Evolutionary conservation across 2,113 vertebrate genomes (phyloP).

Genomic region (Oreochromis aureus): DNA sequence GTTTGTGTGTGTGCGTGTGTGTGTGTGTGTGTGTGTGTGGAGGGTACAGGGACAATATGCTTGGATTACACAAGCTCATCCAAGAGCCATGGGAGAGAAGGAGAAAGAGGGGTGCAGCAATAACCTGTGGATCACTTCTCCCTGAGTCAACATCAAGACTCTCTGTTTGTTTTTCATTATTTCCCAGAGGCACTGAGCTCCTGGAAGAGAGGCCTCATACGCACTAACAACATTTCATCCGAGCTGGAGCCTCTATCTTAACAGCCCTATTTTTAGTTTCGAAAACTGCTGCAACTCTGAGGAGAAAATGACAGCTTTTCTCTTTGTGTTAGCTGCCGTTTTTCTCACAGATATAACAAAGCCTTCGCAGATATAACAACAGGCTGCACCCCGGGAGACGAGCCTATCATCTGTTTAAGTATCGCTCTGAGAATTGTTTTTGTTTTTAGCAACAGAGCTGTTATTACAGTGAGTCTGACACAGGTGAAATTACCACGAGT

Average conservation of each 20-base stretch:
- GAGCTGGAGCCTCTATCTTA: neutral
- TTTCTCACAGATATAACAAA: slow-evolving; percentile 3
- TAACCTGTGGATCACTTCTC: slow-evolving; percentile 58
- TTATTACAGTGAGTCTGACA: slow-evolving; percentile 40
- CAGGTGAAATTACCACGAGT: neutral
- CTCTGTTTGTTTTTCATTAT: slow-evolving; percentile 64
- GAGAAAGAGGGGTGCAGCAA: slow-evolving; percentile 44
- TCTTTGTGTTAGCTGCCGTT: neutral
- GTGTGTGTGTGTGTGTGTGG: neutral
- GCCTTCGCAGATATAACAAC: slow-evolving; percentile 20
- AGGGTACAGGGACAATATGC: neutral
- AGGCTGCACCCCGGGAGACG: slow-evolving; percentile 6
- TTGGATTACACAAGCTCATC: slow-evolving; percentile 51
- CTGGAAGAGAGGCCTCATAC: slow-evolving; percentile 15
- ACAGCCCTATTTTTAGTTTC: neutral
- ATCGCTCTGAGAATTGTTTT: slow-evolving; percentile 34
- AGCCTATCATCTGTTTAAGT: slow-evolving; percentile 56
- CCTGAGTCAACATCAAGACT: slow-evolving; percentile 58
- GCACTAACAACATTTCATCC: slow-evolving; percentile 1
- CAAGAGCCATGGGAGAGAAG: slow-evolving; percentile 48
- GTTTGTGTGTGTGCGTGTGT: neutral
- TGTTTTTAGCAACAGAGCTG: slow-evolving; percentile 32
- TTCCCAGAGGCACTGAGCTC: slow-evolving; percentile 50
- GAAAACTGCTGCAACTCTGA: neutral
- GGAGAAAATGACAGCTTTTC: slow-evolving; percentile 3